Evolutionary conservation across 2,797 vertebrate species (phyloP), one percentile per base, ranked within the genome.

Genomic region (Hafferia zeledoni): DNA sequence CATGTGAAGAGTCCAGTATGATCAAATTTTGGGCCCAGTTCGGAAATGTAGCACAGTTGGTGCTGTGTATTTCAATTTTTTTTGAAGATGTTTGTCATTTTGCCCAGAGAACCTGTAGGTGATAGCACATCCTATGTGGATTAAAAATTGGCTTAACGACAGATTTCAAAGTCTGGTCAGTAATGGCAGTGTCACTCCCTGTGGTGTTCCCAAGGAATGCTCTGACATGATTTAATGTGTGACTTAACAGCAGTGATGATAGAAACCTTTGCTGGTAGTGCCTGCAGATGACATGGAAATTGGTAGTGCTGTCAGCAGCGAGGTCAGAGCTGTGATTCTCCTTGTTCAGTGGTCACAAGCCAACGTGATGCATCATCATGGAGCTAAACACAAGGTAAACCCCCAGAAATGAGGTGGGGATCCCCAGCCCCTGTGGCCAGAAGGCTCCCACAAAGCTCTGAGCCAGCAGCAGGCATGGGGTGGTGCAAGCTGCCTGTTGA

Each of bases 131-230:
- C 77, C 77, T 85, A 93, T 24, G 53, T 85, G 85, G 76, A 93
- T 91, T 93, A 74, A 90, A 82, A 91, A 74, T 80, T 80, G 92
- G 65, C 85, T 88, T 95, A 95, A 93, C 81, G 90, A 90, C 94
- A 88, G 65, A 77, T 90, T 83, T 93, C 69, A 68, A 60, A 70
- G 85, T 70, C 47, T 35, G 85, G 88, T 81, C 93, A 49, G 90
- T 91, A 93, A 74, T 13, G 90, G 65, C 69, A 74, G 83, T 4
- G 61, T 59, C 0, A 3, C 56, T 87, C 80, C 85, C 93, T 3
- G 2, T 7, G 5, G 82, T 1, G 6, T 8, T 94, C 69, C 56
- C 49, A 35, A 88, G 85, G 69, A 93, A 84, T 12, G 3, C 50
- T 87, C 82, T 77, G 85, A 83, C 47, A 23, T 67, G 90, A 87